Evolutionary conservation across 2,888 invertebrate species (phyloP), one percentile per base, ranked within the genome.

Genomic region (Parelbella ahira): DNA sequence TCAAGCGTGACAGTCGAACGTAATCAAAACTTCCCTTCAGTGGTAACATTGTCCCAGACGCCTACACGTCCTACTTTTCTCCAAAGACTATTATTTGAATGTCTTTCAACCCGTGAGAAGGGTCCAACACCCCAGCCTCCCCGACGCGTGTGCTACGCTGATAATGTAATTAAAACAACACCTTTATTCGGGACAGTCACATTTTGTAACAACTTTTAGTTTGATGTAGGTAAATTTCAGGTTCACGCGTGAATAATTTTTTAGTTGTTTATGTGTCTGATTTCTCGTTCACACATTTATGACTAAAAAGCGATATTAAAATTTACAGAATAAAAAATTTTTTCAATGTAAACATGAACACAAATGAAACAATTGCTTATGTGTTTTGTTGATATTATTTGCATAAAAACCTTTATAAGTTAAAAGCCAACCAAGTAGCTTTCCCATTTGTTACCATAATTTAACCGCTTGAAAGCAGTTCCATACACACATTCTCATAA

Each of bases 161-260:
- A 87, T 87, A 87, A 87, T 87, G 86, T 87, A 87, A 87, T 87
- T 87, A 87, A 87, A 86, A 87, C 82, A 86, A 86, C 86, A 87
- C 86, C 86, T 87, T 86, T 80, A 84, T 83, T 77, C 72, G 44
- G 55, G 63, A 61, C 62, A 68, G 69, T 71, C 71, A 64, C 69
- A 68, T 76, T 74, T 72, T 69, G 68, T 58, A 61, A 61, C 60
- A 59, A 68, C 66, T 69, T 68, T 62, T 58, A 64, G 62, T 71
- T 68, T 62, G 66, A 68, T 61, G 45, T 56, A 48, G 51, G 54
- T 52, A 48, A 32, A 7, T 30, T 19, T 21, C 11, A 20, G 30
- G 15, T 18, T 24, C 19, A 10, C 30, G 6, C n/a, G 19, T 5
- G 1, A 19, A 30, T n/a, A n/a, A n/a, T n/a, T n/a, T n/a, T n/a